Evolutionary conservation across 2,888 invertebrate species (phyloP).

Genomic region (Thera obeliscata): DNA sequence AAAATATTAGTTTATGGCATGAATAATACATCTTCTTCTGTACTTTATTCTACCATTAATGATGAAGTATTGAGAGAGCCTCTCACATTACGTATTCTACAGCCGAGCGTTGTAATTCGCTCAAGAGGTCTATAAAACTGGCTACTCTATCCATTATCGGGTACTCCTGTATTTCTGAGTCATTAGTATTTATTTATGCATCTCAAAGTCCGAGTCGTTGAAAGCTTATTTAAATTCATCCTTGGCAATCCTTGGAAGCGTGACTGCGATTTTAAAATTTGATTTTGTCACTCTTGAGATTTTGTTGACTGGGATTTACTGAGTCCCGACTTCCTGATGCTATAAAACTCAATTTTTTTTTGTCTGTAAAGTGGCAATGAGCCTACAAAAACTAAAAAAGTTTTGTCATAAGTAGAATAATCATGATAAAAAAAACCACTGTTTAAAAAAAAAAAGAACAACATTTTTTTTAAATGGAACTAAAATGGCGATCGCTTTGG

Average conservation of each 20-base stretch:
- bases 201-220: slow-evolving; percentile 70
- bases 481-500: no score
- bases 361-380: neutral
- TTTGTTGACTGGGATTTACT: slow-evolving; percentile 24
- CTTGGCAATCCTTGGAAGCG: slow-evolving; percentile 70
- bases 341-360: neutral
- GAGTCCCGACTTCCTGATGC: neutral
- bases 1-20: neutral
- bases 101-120: slow-evolving; percentile 35
- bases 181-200: slow-evolving; percentile 82
- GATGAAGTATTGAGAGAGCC: slow-evolving; percentile 6
- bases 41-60: neutral
- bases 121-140: slow-evolving; percentile 48
- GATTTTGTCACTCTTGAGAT: slow-evolving; percentile 64
- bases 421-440: neutral
- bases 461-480: no score
- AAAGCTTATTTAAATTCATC: slow-evolving; percentile 80
- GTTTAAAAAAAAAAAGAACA: no score
- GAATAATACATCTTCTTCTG: neutral
- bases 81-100: slow-evolving; percentile 18
- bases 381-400: no score
- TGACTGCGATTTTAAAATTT: slow-evolving; percentile 65
- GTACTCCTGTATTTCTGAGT: slow-evolving; percentile 63
- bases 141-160: slow-evolving; percentile 66
- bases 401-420: no score